These are phyloP conservation scores for Plebejus anna DNA, from an alignment of 2,888 invertebrate genomes.

Conservation along the genomic window DNA sequence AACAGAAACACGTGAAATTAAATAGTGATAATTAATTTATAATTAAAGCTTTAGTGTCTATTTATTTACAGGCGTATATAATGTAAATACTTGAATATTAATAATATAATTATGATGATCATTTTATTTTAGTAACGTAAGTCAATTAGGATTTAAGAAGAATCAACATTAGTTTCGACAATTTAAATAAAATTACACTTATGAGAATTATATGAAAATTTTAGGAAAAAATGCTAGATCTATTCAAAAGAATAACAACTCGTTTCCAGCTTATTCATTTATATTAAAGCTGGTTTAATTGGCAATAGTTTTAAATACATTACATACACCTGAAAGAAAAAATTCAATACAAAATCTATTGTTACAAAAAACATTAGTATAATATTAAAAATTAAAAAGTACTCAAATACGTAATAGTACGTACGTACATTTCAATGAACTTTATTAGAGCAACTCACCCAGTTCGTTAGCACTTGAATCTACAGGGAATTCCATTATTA, in stretches of 20 bases:
- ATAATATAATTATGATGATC: not conserved
- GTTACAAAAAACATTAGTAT: not conserved
- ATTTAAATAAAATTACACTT: not conserved
- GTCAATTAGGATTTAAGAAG: not conserved
- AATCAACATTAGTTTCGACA: not conserved
- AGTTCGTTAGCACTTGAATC: not conserved
- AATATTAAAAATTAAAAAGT: not conserved
- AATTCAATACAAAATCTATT: conserved; percentile 17
- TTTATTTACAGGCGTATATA: conserved; percentile 12
- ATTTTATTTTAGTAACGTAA: not conserved
- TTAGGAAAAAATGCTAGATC: not conserved
- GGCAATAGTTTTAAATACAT: conserved; percentile 16
- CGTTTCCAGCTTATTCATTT: not conserved
- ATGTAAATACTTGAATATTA: not conserved
- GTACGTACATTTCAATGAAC: not conserved
- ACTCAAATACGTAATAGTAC: not conserved
- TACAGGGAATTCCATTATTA: not conserved
- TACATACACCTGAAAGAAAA: conserved; percentile 4
- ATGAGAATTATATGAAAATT: not conserved
- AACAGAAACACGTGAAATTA: not conserved
- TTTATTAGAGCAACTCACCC: not conserved
- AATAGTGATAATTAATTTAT: not conserved
- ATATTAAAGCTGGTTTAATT: conserved; percentile 17
- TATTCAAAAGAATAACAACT: not conserved
- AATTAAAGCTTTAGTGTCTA: not conserved